A percentile compares a stretch with the other conserved stretches of the same genome.
Evolutionary conservation across 2,888 invertebrate genomes (phyloP).

Genomic region (Epinotia bilunana): DNA sequence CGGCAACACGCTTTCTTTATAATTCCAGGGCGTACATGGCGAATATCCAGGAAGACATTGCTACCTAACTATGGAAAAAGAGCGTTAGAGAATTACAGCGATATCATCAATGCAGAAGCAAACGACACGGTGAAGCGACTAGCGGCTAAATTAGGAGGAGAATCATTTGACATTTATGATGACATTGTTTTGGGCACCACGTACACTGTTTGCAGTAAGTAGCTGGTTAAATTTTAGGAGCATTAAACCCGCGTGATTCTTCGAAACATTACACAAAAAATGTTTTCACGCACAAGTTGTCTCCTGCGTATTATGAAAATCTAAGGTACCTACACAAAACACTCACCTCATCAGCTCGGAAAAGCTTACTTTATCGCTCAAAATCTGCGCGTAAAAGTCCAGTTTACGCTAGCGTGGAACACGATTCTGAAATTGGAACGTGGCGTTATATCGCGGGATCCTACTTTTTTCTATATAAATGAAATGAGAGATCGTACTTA

Average conservation of each 20-base stretch:
- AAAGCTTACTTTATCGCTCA: too few species aligned
- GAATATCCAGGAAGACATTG: conserved; percentile 43
- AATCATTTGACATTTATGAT: conserved; percentile 38
- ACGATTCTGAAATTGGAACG: too few species aligned
- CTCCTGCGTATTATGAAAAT: too few species aligned
- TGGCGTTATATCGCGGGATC: too few species aligned
- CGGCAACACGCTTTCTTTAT: neutral
- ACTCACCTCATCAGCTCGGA: too few species aligned
- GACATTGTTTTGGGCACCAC: conserved; percentile 40
- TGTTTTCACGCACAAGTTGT: too few species aligned
- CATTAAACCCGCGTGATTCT: neutral
- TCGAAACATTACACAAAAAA: too few species aligned
- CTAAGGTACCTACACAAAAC: too few species aligned
- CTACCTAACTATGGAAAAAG: conserved; percentile 44
- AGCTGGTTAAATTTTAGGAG: neutral
- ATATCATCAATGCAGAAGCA: conserved; percentile 33
- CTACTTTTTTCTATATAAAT: too few species aligned
- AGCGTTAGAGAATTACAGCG: conserved; percentile 39
- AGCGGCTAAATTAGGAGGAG: neutral
- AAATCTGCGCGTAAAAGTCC: too few species aligned
- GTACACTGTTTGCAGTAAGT: conserved; percentile 47
- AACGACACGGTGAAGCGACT: conserved; percentile 20
- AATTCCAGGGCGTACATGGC: conserved; percentile 42
- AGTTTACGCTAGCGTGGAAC: too few species aligned
- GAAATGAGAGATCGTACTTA: too few species aligned